Evolutionary conservation across 2,797 vertebrate genomes (phyloP), one percentile per base, ranked within the genome.

Genomic region (Enteromius viviparus): DNA sequence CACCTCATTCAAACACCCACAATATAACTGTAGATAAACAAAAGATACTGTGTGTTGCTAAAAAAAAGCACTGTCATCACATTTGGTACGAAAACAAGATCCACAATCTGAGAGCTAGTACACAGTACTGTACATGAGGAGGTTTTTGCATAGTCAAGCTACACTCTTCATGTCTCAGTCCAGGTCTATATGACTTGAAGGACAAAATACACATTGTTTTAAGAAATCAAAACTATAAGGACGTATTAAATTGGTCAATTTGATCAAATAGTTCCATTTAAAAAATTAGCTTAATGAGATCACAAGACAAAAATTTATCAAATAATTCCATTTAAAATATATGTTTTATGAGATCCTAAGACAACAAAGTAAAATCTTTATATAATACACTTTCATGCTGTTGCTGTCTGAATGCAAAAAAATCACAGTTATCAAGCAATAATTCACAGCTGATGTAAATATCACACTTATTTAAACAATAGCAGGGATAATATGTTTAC

Each of bases 401-500:
- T 74, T 49, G 29, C 55, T 49, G 21, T 49, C 64, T 53, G 11
- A 76, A 76, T 11, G 4, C n/a, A n/a, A 70, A 83, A 77, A n/a
- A 45, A 83, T 77, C 62, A 45, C 72, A 83, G 7, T 8, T 15
- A 40, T 37, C n/a, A 47, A 83, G 7, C 14, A 37, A 64, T 49
- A 32, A 78, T 65, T 49, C 76, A 49, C 40, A 4, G 1, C 14
- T 70, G 23, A 69, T 77, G 65, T 45, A 19, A 49, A 78, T 32
- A 60, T 78, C 65, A 47, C 51, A 69, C 26, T 69, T 17, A 23
- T 77, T 26, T 77, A 23, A 82, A 55, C 37, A 19, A 82, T 82
- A 49, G 29, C 42, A 82, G 32, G 23, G 62, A 76, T 64, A 21
- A 69, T 69, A 26, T 64, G 66, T 78, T 83, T 83, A 62, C 51